Evolutionary conservation across 2,113 vertebrate species (phyloP).

Genomic region (Leucosticte australis): DNA sequence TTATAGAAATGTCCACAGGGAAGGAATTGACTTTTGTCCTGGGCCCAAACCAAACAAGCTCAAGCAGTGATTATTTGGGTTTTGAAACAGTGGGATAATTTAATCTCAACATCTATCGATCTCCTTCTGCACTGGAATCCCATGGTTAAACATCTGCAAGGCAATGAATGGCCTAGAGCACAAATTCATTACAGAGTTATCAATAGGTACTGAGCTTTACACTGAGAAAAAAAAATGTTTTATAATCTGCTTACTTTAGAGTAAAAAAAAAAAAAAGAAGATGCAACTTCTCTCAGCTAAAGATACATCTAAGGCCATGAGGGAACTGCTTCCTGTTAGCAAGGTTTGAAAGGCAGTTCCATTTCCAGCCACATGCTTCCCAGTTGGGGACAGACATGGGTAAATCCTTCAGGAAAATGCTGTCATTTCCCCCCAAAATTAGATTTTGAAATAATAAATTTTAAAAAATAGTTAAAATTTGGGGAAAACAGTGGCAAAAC

Average conservation of each 20-base stretch:
- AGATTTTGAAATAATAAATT: neutral
- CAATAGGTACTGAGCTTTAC: slow-evolving; percentile 14
- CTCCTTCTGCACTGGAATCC: slow-evolving; percentile 23
- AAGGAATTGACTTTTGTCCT: slow-evolving; percentile 52
- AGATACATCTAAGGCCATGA: neutral
- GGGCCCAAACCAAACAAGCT: slow-evolving; percentile 33
- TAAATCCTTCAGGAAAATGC: neutral
- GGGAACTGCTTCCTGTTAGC: neutral
- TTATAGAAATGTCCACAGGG: slow-evolving; percentile 41
- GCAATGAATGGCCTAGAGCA: neutral
- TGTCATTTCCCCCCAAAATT: neutral
- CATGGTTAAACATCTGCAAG: slow-evolving; percentile 34
- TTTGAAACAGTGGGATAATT: slow-evolving; percentile 43
- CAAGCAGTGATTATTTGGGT: slow-evolving; percentile 49
- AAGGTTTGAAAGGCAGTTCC: neutral
- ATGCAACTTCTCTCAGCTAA: neutral
- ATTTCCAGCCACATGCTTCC: neutral
- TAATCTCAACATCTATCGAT: slow-evolving; percentile 50
- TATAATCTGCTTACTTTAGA: neutral
- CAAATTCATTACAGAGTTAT: slow-evolving; percentile 26
- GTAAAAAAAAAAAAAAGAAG: neutral
- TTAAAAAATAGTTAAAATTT: neutral
- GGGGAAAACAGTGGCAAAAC: neutral
- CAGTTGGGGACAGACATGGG: accelerated
- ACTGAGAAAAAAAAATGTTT: neutral